Percentiles rank a stretch among this genome's conserved stretches.
Conservation (phyloP, 2,888 invertebrate genomes). For the Arrhopalites spinosus region DNA sequence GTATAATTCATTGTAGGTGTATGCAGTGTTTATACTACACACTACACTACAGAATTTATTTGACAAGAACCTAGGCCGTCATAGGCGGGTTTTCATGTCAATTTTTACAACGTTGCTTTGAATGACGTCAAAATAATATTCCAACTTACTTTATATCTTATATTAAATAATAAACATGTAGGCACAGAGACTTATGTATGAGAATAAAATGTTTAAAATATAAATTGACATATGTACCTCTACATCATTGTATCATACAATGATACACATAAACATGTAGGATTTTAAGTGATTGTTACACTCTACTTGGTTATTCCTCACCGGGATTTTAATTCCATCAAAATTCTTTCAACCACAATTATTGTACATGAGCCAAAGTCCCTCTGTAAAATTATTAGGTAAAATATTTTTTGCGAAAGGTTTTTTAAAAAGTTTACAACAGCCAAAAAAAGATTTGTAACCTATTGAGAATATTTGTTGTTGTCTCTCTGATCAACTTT, state of each 20-base stretch:
- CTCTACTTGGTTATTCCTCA: background rate
- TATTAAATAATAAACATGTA: background rate
- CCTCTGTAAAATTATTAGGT: background rate
- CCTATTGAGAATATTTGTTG: background rate
- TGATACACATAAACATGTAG: too few species aligned
- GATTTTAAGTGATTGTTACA: too few species aligned
- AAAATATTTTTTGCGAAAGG: background rate
- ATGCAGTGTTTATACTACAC: background rate
- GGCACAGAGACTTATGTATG: slow-evolving; percentile 1
- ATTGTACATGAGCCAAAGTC: background rate
- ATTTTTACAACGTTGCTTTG: background rate
- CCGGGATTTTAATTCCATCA: background rate
- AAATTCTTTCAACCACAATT: background rate
- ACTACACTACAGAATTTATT: too few species aligned
- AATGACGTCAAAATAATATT: background rate
- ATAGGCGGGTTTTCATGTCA: too few species aligned
- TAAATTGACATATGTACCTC: slow-evolving; percentile 20
- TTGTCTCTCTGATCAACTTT: too few species aligned
- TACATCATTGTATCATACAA: too few species aligned
- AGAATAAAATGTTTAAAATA: slow-evolving; percentile 11
- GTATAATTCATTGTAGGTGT: background rate
- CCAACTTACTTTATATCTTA: background rate
- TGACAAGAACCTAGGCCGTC: background rate
- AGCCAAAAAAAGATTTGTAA: background rate
- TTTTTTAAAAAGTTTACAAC: background rate